phyloP scores from a whole-genome alignment of 2,113 vertebrate species.

The Paradoxurus hermaphroditus region DNA sequence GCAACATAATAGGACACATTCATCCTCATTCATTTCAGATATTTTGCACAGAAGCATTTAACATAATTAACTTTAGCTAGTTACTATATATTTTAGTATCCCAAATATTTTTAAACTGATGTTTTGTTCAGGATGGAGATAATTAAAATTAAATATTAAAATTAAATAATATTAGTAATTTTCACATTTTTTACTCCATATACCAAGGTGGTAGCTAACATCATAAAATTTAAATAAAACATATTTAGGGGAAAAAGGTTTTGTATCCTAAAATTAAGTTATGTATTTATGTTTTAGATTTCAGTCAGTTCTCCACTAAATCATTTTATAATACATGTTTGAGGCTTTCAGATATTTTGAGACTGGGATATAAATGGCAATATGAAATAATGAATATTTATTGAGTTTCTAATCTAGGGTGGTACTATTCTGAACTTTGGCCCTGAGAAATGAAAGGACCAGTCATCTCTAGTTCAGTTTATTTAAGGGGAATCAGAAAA shows the following conservation, averaged over 20 bases:
- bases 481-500: background rate
- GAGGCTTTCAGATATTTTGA: background rate
- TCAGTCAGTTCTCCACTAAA: background rate
- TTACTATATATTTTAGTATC: background rate
- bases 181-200: background rate
- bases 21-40: background rate
- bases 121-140: background rate
- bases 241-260: background rate
- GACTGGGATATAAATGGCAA: background rate
- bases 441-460: background rate
- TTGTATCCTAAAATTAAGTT: background rate
- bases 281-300: background rate
- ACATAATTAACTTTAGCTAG: background rate
- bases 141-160: background rate
- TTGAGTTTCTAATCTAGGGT: background rate
- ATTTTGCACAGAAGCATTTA: background rate
- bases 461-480: background rate
- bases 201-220: background rate
- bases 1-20: background rate
- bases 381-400: background rate
- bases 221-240: background rate
- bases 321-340: background rate
- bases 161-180: background rate
- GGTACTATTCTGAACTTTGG: background rate
- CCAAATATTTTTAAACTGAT: background rate